Percentiles rank a stretch among this genome's conserved stretches.
phyloP scores from a whole-genome alignment of 2,113 vertebrate species.

The Thalassarche chlororhynchos region DNA sequence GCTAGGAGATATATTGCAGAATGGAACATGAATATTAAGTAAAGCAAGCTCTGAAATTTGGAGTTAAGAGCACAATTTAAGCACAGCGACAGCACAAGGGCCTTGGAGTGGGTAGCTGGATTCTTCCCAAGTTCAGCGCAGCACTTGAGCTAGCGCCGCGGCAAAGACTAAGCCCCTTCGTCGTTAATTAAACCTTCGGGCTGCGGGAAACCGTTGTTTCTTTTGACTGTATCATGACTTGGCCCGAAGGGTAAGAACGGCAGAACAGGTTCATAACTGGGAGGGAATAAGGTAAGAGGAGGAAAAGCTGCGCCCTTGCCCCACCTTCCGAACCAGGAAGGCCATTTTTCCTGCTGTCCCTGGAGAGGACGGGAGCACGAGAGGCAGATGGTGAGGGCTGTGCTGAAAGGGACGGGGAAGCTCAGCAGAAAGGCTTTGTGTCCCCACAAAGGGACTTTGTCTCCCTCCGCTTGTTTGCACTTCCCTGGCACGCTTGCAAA shows the following conservation, averaged over 20 bases:
- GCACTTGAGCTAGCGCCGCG: fast-evolving
- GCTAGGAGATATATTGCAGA: background rate
- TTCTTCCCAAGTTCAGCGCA: background rate
- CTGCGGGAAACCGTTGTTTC: fast-evolving
- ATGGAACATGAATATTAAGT: background rate
- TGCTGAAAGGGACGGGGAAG: background rate
- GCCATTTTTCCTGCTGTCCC: background rate
- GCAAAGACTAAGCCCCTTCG: background rate
- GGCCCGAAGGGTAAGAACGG: background rate
- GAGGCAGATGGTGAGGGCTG: background rate
- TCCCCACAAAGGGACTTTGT: slow-evolving; percentile 22
- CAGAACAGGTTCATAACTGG: background rate
- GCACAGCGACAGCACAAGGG: fast-evolving
- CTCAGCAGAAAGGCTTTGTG: slow-evolving; percentile 40
- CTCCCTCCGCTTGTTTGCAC: background rate
- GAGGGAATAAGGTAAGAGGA: background rate
- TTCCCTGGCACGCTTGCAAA: background rate
- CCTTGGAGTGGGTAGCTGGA: background rate
- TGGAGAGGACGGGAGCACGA: fast-evolving
- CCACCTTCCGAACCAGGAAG: background rate
- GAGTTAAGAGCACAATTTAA: background rate
- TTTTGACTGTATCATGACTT: background rate
- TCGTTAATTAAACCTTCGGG: background rate
- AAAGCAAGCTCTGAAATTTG: background rate
- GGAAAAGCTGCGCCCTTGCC: background rate